Evolutionary conservation across 2,888 invertebrate species (phyloP).

Genomic region (Lutraria lutraria): DNA sequence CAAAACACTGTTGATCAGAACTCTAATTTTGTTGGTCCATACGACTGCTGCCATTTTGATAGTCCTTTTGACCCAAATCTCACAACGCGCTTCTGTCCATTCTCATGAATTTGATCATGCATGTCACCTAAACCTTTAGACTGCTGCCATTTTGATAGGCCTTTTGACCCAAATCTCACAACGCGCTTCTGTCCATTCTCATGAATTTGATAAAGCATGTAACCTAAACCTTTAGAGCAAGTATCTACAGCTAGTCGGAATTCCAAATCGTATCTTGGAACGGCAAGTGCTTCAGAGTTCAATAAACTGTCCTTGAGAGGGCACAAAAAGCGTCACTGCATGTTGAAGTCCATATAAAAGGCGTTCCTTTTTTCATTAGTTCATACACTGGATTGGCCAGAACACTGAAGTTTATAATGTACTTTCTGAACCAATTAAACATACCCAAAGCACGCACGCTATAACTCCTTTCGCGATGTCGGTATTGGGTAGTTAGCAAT

Average conservation of each 20-base stretch:
- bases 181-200: constrained; percentile 39
- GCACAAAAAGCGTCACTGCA: constrained; percentile 46
- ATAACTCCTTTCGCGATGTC: constrained; percentile 55
- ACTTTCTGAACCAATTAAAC: constrained; percentile 71
- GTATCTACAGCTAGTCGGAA: constrained; percentile 67
- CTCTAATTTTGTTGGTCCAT: constrained; percentile 68
- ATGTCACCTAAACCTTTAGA: constrained; percentile 65
- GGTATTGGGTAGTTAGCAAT: constrained; percentile 44
- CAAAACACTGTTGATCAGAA: constrained; percentile 56
- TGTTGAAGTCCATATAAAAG: constrained; percentile 52
- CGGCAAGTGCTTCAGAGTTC: constrained; percentile 62
- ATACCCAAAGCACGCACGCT: constrained; percentile 64
- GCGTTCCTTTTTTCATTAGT: constrained; percentile 48
- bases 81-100: constrained; percentile 46
- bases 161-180: constrained; percentile 62
- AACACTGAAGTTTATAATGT: constrained; percentile 57
- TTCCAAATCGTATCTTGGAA: constrained; percentile 60
- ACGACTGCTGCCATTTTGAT: constrained; percentile 60
- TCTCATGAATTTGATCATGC: constrained; percentile 60
- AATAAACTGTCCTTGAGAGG: constrained; percentile 48
- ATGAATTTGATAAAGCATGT: constrained; percentile 66
- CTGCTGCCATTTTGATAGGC: too few species aligned
- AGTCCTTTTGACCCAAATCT: constrained; percentile 50
- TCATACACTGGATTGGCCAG: constrained; percentile 46
- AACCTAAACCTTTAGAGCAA: constrained; percentile 59